Evolutionary conservation across 2,113 vertebrate genomes (phyloP).

Genomic region (Paralichthys olivaceus): DNA sequence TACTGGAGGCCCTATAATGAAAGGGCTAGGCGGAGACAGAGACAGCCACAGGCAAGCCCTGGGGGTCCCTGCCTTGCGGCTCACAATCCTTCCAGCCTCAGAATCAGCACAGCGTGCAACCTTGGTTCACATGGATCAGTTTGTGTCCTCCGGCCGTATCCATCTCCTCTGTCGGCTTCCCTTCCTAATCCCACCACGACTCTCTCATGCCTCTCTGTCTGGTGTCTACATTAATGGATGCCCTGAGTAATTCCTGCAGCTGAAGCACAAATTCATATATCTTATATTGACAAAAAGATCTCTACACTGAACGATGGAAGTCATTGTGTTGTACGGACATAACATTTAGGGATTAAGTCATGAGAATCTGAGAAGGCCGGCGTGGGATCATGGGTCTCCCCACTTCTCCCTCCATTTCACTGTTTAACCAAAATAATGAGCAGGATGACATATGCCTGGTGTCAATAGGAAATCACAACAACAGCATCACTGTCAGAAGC

Average conservation of each 20-base stretch:
- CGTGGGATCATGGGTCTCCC: constrained; percentile 3
- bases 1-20: constrained; percentile 79
- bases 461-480: constrained; percentile 76
- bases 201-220: constrained; percentile 63
- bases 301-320: constrained; percentile 40
- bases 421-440: constrained; percentile 81
- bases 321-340: constrained; percentile 31
- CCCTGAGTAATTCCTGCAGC: constrained; percentile 39
- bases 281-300: constrained; percentile 31
- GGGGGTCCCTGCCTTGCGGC: constrained; percentile 69
- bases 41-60: constrained; percentile 78
- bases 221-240: constrained; percentile 57
- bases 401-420: constrained; percentile 44
- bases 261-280: constrained; percentile 29
- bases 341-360: constrained; percentile 40
- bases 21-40: constrained; percentile 75
- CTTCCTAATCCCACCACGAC: constrained; percentile 72
- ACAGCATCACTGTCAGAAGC: constrained; percentile 72
- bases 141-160: constrained; percentile 77
- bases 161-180: constrained; percentile 68
- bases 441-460: constrained; percentile 72
- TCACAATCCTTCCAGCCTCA: constrained; percentile 67
- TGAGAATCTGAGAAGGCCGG: constrained; percentile 40
- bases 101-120: constrained; percentile 78
- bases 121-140: constrained; percentile 76